Evolutionary conservation across 35 echinoderm and acorn worm species (phyloP), one percentile per base, ranked within the genome.

Genomic region (Holothuria glaberrima): DNA sequence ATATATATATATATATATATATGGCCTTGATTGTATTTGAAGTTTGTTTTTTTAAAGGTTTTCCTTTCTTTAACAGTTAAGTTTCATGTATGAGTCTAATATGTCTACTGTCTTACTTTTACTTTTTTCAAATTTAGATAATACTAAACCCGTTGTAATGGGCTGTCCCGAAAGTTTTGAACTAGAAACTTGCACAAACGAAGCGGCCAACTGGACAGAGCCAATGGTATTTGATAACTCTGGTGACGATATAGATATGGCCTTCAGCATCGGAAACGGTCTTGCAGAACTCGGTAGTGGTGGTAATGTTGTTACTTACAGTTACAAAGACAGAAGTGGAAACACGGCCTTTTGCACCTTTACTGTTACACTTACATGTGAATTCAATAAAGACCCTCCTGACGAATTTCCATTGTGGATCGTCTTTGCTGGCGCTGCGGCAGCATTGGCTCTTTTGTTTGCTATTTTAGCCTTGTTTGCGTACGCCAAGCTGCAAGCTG

Each of bases 401-500:
- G 31, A 26, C 0, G 25, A 69, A 69, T 69, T 69, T 33, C 66
- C 66, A 6, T 17, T 69, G 22, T 69, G 66, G 66, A 20, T 33
- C 25, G 33, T 80, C 5, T 24, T 80, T 29, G 76, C 26, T 6
- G 80, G 45, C 0, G 80, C 80, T 12, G 80, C 80, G 10, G 52
- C 16, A 0, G 80, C 80, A 38, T n/a, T 84, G 32, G 80, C 80
- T 9, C 25, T 84, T 0, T 33, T 84, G 56, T 25, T 84, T 35
- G n/a, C 58, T 29, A 84, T 84, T 58, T 56, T 84, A 60, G 80
- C 80, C 2, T 59, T 84, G 25, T 84, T 84, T 28, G 80, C 80
- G 17, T 32, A 61, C 26, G 58, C 80, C 17, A 84, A 84, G 29
- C 80, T 84, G 12, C 30, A 48, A 21, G 80, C 80, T 7, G 58